phyloP scores from a whole-genome alignment of 2,113 vertebrate genomes.

The Trogon surrucura region DNA sequence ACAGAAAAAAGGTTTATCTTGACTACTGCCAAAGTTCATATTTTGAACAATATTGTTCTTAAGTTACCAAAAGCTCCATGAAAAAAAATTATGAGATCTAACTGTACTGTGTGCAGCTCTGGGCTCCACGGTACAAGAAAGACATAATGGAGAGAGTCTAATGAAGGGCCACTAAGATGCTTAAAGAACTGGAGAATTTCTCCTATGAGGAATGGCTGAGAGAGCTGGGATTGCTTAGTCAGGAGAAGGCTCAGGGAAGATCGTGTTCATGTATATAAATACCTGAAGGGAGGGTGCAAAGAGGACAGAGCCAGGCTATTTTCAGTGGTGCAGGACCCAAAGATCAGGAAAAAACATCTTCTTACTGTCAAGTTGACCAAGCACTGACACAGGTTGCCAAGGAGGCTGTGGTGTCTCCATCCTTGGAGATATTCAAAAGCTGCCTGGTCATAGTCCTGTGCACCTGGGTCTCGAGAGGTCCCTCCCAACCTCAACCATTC shows the following conservation, averaged over 20 bases:
- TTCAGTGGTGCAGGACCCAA: background rate
- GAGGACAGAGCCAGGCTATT: background rate
- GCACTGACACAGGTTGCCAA: too few species aligned
- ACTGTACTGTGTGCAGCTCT: background rate
- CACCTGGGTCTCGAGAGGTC: background rate
- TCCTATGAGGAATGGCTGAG: background rate
- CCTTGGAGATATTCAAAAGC: too few species aligned
- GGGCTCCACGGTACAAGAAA: background rate
- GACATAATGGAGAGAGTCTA: background rate
- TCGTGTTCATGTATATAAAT: background rate
- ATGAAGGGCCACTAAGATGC: background rate
- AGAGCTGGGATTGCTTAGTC: background rate
- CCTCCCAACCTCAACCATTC: background rate
- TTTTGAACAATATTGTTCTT: background rate
- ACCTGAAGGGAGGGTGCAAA: background rate
- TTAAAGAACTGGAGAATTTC: background rate
- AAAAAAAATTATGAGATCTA: background rate
- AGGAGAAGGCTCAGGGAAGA: accelerated
- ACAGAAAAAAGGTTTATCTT: background rate
- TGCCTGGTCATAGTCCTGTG: too few species aligned
- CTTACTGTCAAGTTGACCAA: too few species aligned
- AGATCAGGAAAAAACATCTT: too few species aligned
- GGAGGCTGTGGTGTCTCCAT: too few species aligned
- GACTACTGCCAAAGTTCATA: background rate
- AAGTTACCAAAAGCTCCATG: background rate